A percentile compares a stretch with the other conserved stretches of the same genome.
These are phyloP conservation scores for Pediacus dermestoides DNA, from an alignment of 2,888 invertebrate genomes.

Conservation along the genomic window DNA sequence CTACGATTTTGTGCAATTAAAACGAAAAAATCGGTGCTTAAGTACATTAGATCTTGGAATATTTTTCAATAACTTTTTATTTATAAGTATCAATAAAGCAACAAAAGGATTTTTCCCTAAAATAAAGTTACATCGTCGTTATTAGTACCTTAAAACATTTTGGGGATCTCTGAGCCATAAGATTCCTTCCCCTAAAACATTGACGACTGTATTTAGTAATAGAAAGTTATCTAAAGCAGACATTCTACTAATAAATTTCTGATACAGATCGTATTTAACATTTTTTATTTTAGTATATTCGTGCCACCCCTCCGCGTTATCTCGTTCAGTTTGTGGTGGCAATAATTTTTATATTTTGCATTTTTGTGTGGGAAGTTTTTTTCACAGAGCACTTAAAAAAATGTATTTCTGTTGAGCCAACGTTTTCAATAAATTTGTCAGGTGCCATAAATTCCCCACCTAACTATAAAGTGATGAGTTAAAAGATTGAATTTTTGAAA, in stretches of 20 bases:
- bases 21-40: no score
- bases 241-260: slow-evolving; percentile 49
- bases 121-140: no score
- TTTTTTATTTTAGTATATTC: slow-evolving; percentile 38
- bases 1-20: no score
- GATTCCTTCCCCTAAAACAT: slow-evolving; percentile 32
- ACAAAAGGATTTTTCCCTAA: no score
- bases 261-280: slow-evolving; percentile 43
- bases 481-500: slow-evolving; percentile 42
- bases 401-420: slow-evolving; percentile 17
- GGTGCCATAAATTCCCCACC: slow-evolving; percentile 34
- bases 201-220: slow-evolving; percentile 42
- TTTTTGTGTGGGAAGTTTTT: no score
- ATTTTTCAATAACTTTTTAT: no score
- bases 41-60: no score
- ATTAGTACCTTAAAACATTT: slow-evolving; percentile 28
- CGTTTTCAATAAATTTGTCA: slow-evolving; percentile 35
- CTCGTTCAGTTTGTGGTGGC: slow-evolving; percentile 28
- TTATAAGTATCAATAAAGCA: no score
- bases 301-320: slow-evolving; percentile 20
- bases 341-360: slow-evolving; percentile 26
- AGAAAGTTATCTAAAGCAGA: slow-evolving; percentile 45
- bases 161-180: slow-evolving; percentile 23
- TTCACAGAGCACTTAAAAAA: no score
- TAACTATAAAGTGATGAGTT: slow-evolving; percentile 36